These are phyloP conservation scores for Pheosia tremula DNA, from an alignment of 2,888 invertebrate genomes.

Conservation along the genomic window DNA sequence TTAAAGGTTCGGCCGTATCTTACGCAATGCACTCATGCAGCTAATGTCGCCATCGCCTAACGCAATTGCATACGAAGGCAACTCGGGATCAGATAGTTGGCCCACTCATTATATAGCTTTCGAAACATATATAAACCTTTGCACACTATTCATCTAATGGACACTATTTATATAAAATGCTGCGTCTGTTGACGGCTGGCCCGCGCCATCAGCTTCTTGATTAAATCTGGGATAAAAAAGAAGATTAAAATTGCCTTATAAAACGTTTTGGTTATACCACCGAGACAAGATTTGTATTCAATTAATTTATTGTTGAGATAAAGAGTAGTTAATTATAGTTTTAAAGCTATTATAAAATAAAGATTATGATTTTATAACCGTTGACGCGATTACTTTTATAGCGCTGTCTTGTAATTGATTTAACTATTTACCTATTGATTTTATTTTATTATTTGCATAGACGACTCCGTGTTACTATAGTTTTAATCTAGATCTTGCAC, in stretches of 20 bases:
- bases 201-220: background rate
- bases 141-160: constrained; percentile 14
- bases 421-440: no score
- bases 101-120: constrained; percentile 37
- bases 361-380: no score
- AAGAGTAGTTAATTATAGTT: background rate
- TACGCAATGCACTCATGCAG: constrained; percentile 25
- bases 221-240: background rate
- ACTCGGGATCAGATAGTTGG: constrained; percentile 41
- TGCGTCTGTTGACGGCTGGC: background rate
- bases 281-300: background rate
- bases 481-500: no score
- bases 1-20: constrained; percentile 22
- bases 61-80: constrained; percentile 41
- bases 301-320: constrained; percentile 3
- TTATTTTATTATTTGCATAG: no score
- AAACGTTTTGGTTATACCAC: background rate
- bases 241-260: background rate
- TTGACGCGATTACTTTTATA: no score
- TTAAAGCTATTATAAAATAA: background rate
- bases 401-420: no score
- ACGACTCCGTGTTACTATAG: no score
- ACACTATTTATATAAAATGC: background rate
- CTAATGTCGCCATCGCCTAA: constrained; percentile 38
- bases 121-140: constrained; percentile 39